Percentiles rank a stretch among this genome's conserved stretches.
Conservation (phyloP, 2,888 invertebrate genomes). For the Pterobdella sp. region DNA sequence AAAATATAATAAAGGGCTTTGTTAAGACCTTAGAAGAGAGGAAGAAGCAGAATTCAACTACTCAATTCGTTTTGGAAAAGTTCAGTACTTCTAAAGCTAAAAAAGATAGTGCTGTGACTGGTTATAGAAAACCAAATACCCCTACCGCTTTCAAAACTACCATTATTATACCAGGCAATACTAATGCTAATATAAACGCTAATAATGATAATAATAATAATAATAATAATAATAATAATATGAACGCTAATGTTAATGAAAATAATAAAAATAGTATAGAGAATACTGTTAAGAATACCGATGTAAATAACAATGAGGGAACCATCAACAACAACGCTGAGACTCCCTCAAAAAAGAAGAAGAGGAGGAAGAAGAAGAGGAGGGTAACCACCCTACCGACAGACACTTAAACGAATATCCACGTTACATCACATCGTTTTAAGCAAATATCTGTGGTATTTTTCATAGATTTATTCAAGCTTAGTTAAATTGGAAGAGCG, state of each 20-base stretch:
- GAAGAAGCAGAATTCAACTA: neutral
- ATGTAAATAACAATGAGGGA: neutral
- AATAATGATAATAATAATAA: slow-evolving; percentile 3
- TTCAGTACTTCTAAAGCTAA: neutral
- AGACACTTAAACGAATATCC: too few relatives aligned
- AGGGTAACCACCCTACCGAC: neutral
- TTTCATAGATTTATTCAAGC: too few relatives aligned
- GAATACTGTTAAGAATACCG: neutral
- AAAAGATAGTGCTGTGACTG: neutral
- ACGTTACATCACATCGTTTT: too few relatives aligned
- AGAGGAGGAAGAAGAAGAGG: neutral
- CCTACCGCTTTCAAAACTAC: neutral
- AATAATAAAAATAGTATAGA: neutral
- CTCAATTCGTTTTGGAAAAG: neutral
- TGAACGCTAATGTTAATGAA: neutral
- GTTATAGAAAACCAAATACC: neutral
- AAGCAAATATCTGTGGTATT: too few relatives aligned
- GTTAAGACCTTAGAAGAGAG: neutral
- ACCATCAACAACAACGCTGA: neutral
- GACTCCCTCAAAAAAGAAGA: neutral
- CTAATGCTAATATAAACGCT: neutral
- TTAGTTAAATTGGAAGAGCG: too few relatives aligned
- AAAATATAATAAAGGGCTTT: neutral
- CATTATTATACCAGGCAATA: neutral
- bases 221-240: neutral